phyloP scores from a whole-genome alignment of 2,888 invertebrate genomes.

The Erannis defoliaria region DNA sequence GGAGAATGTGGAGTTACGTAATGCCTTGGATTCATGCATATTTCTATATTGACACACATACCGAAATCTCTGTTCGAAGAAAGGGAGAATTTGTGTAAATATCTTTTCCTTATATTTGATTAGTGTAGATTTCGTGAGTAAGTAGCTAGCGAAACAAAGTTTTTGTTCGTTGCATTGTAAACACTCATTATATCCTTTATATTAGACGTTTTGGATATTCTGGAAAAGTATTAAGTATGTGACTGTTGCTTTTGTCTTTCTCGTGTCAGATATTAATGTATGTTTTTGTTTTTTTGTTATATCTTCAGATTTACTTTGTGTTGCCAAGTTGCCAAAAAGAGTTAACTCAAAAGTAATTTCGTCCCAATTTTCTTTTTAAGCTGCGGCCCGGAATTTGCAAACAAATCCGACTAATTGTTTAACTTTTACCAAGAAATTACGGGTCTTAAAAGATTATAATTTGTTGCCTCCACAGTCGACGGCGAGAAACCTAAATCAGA shows the following conservation, averaged over 20 bases:
- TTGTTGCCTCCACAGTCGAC: constrained; percentile 58
- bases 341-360: constrained; percentile 16
- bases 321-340: constrained; percentile 16
- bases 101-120: constrained; percentile 33
- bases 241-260: not conserved
- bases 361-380: constrained; percentile 32
- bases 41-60: constrained; percentile 59
- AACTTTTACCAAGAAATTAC: constrained; percentile 50
- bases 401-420: constrained; percentile 46
- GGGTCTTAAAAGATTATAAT: constrained; percentile 69
- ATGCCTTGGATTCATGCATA: constrained; percentile 65
- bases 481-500: constrained; percentile 63
- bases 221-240: not conserved
- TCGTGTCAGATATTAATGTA: constrained; percentile 3
- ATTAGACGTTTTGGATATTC: not conserved
- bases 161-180: constrained; percentile 9
- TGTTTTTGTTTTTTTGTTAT: constrained; percentile 3
- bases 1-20: constrained; percentile 67
- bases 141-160: constrained; percentile 23
- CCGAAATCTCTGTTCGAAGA: constrained; percentile 44
- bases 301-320: constrained; percentile 12
- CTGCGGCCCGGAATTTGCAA: constrained; percentile 33
- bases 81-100: constrained; percentile 39
- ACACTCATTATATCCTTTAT: too few species aligned
- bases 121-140: constrained; percentile 36